A percentile compares a stretch with the other conserved stretches of the same genome.
phyloP scores from a whole-genome alignment of 2,797 vertebrate species.

The Phataginus tetradactyla region DNA sequence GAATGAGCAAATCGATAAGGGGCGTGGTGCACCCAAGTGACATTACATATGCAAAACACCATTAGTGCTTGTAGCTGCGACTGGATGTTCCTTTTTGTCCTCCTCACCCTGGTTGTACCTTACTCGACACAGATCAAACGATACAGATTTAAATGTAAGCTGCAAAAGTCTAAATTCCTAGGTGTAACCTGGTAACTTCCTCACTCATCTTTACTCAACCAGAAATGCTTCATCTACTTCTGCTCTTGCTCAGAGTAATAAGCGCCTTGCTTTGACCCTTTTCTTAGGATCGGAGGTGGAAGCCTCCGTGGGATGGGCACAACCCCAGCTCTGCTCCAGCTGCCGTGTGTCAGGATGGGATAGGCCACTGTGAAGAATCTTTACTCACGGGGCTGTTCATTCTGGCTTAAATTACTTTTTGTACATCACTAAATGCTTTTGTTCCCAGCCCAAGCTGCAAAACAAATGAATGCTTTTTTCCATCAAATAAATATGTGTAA shows the following conservation, averaged over 20 bases:
- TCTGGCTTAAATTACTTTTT: background rate
- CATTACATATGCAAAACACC: background rate
- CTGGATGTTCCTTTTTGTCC: background rate
- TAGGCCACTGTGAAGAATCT: accelerated
- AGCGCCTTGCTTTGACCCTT: background rate
- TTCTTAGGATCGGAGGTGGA: background rate
- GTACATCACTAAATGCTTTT: background rate
- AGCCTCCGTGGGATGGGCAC: accelerated
- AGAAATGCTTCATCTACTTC: background rate
- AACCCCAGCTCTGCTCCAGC: no score
- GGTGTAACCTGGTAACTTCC: background rate
- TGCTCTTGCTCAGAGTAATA: background rate
- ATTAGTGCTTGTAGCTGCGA: background rate
- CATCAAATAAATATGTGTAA: background rate
- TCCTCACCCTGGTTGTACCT: background rate
- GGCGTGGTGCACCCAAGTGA: background rate
- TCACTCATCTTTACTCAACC: background rate
- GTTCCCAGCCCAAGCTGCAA: background rate
- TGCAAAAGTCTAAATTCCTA: background rate
- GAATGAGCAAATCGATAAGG: background rate
- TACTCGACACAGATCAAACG: background rate
- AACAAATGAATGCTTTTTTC: background rate
- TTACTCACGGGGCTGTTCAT: accelerated
- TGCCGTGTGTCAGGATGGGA: no score
- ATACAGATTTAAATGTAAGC: background rate